Base-by-base conservation (phyloP, 2,113 vertebrate species). In the Entelurus aequoreus region DNA sequence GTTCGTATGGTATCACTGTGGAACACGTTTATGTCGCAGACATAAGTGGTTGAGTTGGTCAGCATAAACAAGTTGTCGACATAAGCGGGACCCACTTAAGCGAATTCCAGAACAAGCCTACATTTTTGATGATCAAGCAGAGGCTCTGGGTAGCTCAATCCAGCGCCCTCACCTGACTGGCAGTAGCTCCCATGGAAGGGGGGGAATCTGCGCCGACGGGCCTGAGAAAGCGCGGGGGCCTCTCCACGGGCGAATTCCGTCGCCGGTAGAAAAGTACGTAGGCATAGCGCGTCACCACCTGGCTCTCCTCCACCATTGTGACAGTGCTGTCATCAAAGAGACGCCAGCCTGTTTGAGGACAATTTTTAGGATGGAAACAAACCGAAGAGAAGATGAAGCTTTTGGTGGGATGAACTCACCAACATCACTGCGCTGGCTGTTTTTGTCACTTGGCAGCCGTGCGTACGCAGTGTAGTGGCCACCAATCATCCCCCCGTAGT, bases 401-500 rank as follows among this genome's bases (percentile, higher is more conserved):
- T 2, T 12, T 19, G 0, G 46, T 10, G 5, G 35, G 2, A 37
- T 46, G 4, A 50, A 36, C 95, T 89, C 88, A 98, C 97, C 97
- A 52, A 99, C 95, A 52, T 99, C 96, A 0, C 95, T 99, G 80
- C 95, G 94, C 87, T 98, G 96, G 85, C 96, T 98, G 90, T 95
- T 98, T 82, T 96, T 95, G 83, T 97, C 95, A 0, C 84, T 98
- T 48, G 95, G 95, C 71, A 99, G 91, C 15, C 97, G 94, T 15
- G 97, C 94, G 0, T 95, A 99, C 0, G 97, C 96, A 0, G 97
- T 99, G 78, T 99, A 99, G 80, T 99, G 96, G n/a, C 97, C 97
- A 4, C 97, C 97, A 0, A 99, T 98, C 95, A 99, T 98, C 54
- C 96, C 97, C 6, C 97, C 97, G 0, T 99, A 99, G 87, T 99